Conservation (phyloP, 2,113 vertebrate genomes). For the Corythoichthys intestinalis region DNA sequence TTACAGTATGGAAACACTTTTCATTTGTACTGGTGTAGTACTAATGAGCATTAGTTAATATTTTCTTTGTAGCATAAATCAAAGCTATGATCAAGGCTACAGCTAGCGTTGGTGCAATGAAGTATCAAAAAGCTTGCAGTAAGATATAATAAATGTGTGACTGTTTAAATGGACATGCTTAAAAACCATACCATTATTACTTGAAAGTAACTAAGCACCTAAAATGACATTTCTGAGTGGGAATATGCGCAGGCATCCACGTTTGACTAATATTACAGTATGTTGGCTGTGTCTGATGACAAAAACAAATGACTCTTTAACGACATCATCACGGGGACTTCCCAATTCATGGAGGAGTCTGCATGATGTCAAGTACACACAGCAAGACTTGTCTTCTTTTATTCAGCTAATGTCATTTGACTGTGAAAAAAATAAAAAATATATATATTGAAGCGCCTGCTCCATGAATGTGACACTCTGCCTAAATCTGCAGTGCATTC, state of each 20-base stretch:
- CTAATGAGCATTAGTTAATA: background rate
- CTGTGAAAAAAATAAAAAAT: background rate
- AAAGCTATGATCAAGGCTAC: background rate
- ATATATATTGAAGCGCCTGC: background rate
- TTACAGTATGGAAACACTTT: background rate
- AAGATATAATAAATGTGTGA: background rate
- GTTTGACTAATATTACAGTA: background rate
- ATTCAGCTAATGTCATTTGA: background rate
- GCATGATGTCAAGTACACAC: conserved; percentile 16
- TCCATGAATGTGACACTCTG: background rate
- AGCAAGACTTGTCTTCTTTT: background rate
- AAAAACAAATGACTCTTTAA: conserved; percentile 9
- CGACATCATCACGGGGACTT: conserved; percentile 21
- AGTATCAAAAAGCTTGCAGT: background rate
- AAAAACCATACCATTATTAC: background rate
- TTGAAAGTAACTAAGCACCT: background rate
- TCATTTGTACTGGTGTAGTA: background rate
- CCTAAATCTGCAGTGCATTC: background rate
- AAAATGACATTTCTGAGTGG: background rate
- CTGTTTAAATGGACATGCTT: background rate
- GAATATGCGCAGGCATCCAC: background rate
- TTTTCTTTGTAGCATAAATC: background rate
- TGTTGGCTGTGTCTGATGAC: background rate
- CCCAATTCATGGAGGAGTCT: conserved; percentile 10
- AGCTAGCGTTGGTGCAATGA: background rate